These are phyloP conservation scores for Anoplius nigerrimus DNA, from an alignment of 2,888 invertebrate species.

Conservation along the genomic window DNA sequence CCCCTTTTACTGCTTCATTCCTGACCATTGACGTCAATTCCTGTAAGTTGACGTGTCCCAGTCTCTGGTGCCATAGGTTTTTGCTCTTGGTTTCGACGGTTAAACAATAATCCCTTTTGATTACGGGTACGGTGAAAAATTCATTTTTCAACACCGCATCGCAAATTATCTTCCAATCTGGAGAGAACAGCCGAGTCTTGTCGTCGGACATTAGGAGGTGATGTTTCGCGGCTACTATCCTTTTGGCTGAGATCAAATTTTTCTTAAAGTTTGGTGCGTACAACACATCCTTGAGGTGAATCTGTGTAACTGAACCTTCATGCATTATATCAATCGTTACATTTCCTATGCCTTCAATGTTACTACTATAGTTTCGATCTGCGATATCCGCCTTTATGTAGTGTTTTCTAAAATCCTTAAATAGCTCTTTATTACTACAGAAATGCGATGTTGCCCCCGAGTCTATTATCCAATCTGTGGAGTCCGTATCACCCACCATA, in stretches of 20 bases:
- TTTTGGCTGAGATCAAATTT: neutral
- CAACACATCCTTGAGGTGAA: neutral
- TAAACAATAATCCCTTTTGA: neutral
- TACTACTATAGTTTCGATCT: neutral
- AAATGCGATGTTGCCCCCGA: constrained; percentile 21
- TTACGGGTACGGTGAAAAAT: neutral
- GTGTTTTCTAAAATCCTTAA: constrained; percentile 1
- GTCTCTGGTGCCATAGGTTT: constrained; percentile 47
- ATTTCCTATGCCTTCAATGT: neutral
- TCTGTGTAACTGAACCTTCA: neutral
- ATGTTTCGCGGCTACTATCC: neutral
- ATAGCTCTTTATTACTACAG: constrained; percentile 3
- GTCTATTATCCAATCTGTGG: constrained; percentile 10
- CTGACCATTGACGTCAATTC: constrained; percentile 39
- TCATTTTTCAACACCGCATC: neutral
- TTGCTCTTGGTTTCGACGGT: neutral
- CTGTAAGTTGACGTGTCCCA: constrained; percentile 46
- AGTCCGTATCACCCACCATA: neutral
- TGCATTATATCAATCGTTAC: neutral
- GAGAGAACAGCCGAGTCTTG: neutral
- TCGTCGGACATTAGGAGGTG: neutral
- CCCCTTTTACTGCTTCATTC: constrained; percentile 31
- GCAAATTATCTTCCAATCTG: neutral
- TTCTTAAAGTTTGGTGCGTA: neutral
- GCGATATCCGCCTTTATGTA: neutral